Evolutionary conservation across 1,140 invertebrate species (phyloP), one percentile per base, ranked within the genome.

Genomic region (Diprion similis): DNA sequence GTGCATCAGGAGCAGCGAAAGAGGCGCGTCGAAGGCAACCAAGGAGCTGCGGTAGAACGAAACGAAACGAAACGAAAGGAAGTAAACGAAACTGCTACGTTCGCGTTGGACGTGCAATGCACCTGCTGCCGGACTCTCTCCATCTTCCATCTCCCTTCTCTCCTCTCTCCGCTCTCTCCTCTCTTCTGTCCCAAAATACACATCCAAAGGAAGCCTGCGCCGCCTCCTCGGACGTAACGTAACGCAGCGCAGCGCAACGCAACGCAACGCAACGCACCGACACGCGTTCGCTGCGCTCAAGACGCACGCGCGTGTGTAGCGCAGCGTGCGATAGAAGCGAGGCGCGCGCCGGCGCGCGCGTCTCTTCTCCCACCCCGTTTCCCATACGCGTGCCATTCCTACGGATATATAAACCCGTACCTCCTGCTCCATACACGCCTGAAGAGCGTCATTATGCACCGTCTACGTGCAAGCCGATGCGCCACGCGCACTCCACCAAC

Each of bases 301-400:
- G 24, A 37, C 24, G 24, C 24, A 37, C 24, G 24, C 24, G 24
- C 24, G 24, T 37, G 24, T 4, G 24, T 37, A 3, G 24, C 24
- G 24, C 24, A 37, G 24, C 24, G 2, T 37, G 24, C 24, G 24
- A n/a, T n/a, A n/a, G 48, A 17, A 59, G 11, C 51, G 11, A 17
- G 51, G 51, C 51, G 51, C n/a, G 51, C 51, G 51, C 51, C 51
- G n/a, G 51, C 11, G 51, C 51, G 51, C 51, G n/a, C 51, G 51
- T 59, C 51, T 59, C 51, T 59, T 59, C 51, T 59, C 51, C 51
- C 51, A 59, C 51, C 51, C 51, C 51, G 51, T 59, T 59, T 59
- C 51, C 51, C 51, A 59, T 59, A 59, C 51, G 51, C 51, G 51
- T 59, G 51, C 51, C 51, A 59, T 59, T 59, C 51, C 11, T 59